These are phyloP conservation scores for Characodon lateralis DNA, from an alignment of 2,797 vertebrate species.

Conservation along the genomic window DNA sequence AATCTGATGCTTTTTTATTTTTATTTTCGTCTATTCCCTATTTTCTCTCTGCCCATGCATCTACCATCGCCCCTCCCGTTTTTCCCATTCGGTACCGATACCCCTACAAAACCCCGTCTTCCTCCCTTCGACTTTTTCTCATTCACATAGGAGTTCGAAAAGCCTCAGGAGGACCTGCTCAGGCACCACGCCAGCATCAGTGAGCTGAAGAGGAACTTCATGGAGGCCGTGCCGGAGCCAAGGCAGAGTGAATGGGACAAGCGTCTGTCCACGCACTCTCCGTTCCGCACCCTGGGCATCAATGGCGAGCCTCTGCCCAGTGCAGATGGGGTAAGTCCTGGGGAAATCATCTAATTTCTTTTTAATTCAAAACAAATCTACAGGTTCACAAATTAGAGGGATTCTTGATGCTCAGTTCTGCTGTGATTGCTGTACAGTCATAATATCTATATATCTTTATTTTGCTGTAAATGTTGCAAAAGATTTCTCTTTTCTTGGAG, in stretches of 20 bases:
- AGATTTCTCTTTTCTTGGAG: background rate
- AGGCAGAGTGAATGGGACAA: slow-evolving; percentile 97
- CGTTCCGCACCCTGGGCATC: slow-evolving; percentile 86
- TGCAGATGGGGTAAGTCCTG: slow-evolving; percentile 89
- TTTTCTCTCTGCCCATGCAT: slow-evolving; percentile 3
- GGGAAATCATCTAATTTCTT: background rate
- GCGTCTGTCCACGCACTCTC: slow-evolving; percentile 93
- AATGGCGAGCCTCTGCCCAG: slow-evolving; percentile 85
- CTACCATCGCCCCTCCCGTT: slow-evolving; percentile 1
- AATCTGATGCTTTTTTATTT: slow-evolving; percentile 28
- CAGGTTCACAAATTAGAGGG: slow-evolving; percentile 31
- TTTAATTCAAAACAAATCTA: background rate
- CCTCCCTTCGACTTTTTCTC: background rate
- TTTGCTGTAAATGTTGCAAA: background rate
- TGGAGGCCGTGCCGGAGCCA: slow-evolving; percentile 89
- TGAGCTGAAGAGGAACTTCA: slow-evolving; percentile 94
- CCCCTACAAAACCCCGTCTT: background rate
- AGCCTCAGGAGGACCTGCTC: slow-evolving; percentile 91
- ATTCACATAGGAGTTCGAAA: slow-evolving; percentile 86
- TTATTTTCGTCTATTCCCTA: slow-evolving; percentile 19
- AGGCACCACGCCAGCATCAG: slow-evolving; percentile 94
- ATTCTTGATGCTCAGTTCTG: slow-evolving; percentile 16
- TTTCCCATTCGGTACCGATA: background rate
- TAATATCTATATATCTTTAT: background rate
- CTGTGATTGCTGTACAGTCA: background rate